Evolutionary conservation across 2,888 invertebrate genomes (phyloP).

Genomic region (Beris morrisii): DNA sequence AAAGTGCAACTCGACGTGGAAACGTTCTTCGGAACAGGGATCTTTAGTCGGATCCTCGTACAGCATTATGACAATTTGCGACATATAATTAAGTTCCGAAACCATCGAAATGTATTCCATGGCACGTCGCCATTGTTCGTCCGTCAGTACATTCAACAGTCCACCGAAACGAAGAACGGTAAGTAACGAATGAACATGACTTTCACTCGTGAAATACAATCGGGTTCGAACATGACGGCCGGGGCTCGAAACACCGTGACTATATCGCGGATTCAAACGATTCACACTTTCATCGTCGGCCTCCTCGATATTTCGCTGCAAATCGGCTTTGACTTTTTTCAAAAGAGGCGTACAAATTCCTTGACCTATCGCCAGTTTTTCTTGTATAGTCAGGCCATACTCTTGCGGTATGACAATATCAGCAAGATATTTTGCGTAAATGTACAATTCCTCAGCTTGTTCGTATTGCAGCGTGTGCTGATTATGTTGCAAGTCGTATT

Average conservation of each 20-base stretch:
- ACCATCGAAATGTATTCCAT: constrained; percentile 99
- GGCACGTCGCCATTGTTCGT: constrained; percentile 97
- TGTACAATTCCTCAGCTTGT: constrained; percentile 89
- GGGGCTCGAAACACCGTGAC: constrained; percentile 96
- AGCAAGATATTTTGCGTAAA: constrained; percentile 94
- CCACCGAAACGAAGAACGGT: constrained; percentile 94
- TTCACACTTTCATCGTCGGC: constrained; percentile 94
- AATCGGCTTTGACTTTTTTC: constrained; percentile 92
- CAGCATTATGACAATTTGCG: constrained; percentile 97
- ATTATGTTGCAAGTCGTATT: constrained; percentile 98
- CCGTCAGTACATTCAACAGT: constrained; percentile 80
- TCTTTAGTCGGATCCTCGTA: constrained; percentile 99
- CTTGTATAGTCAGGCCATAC: constrained; percentile 93
- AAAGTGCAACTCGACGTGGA: constrained; percentile 98
- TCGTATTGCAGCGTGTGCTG: constrained; percentile 92
- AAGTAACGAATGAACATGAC: constrained; percentile 96
- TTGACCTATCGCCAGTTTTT: constrained; percentile 95
- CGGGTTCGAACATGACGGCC: constrained; percentile 96
- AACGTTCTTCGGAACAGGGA: constrained; percentile 86
- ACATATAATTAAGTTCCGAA: constrained; percentile 98
- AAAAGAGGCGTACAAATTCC: constrained; percentile 96
- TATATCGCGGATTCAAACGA: constrained; percentile 94
- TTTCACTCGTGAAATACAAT: constrained; percentile 99
- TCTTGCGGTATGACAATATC: constrained; percentile 99
- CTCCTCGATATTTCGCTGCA: constrained; percentile 91